phyloP scores from a whole-genome alignment of 2,888 invertebrate species.

The Heliothis peltigera region DNA sequence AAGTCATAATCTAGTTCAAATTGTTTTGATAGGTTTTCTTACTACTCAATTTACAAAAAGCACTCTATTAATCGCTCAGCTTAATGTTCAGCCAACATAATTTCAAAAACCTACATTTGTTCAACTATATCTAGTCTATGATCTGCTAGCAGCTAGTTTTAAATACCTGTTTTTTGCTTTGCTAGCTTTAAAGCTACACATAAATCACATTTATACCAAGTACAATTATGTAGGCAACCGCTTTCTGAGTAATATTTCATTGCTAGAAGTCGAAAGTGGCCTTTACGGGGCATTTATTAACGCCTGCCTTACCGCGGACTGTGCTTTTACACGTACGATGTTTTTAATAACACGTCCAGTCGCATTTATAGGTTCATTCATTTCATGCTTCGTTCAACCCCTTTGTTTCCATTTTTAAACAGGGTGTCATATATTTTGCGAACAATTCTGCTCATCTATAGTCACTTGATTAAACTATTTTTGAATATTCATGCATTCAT shows the following conservation, averaged over 20 bases:
- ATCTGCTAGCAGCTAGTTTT: slow-evolving; percentile 54
- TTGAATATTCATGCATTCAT: background rate
- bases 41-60: slow-evolving; percentile 2
- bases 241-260: slow-evolving; percentile 68
- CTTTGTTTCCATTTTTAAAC: slow-evolving; percentile 4
- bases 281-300: slow-evolving; percentile 40
- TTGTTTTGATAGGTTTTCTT: slow-evolving; percentile 6
- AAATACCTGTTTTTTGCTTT: slow-evolving; percentile 61
- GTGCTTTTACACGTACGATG: slow-evolving; percentile 11
- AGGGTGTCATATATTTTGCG: background rate
- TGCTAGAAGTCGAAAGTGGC: slow-evolving; percentile 58
- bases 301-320: slow-evolving; percentile 15
- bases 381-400: slow-evolving; percentile 16
- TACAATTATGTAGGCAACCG: slow-evolving; percentile 62
- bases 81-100: slow-evolving; percentile 18
- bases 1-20: slow-evolving; percentile 4
- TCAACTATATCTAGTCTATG: slow-evolving; percentile 49
- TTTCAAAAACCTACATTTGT: slow-evolving; percentile 47
- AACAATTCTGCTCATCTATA: background rate
- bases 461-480: background rate
- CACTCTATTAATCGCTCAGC: background rate
- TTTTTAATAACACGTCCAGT: slow-evolving; percentile 20
- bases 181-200: slow-evolving; percentile 63
- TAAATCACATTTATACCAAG: slow-evolving; percentile 67
- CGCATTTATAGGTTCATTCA: slow-evolving; percentile 49